Evolutionary conservation across 2,888 invertebrate species (phyloP), one percentile per base, ranked within the genome.

Genomic region (Tetramorium bicarinatum): DNA sequence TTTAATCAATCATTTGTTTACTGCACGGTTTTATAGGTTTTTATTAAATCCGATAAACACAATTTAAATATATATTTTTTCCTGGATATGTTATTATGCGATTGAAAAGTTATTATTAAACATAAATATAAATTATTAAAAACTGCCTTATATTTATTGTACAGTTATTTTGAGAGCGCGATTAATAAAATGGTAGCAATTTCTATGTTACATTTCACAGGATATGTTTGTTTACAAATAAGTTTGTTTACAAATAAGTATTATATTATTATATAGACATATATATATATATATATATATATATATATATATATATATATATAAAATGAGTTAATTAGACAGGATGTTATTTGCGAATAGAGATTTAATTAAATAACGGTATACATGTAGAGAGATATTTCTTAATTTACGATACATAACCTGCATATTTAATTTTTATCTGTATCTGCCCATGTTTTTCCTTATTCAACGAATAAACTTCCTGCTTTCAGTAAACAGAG

Each of bases 1-100:
- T 76, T 34, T 18, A 34, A 21, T 75, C 47, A 44, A 47, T 44
- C 15, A 64, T 29, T 75, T 66, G 21, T 75, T 54, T 64, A 86
- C 6, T 41, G 21, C 25, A 66, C 7, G 15, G n/a, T 49, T 7
- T 64, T 34, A 38, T 29, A 18, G 25, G 15, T 13, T 72, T 56
- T 38, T 41, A 7, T 54, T 41, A 72, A 72, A 54, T 38, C 3
- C 44, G 7, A 29, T 49, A 71, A 21, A 54, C 1, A 25, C 21
- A 21, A 71, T 54, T 21, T 71, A 21, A 38, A 71, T 15, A 18
- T 6, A 21, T n/a, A 21, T 69, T 6, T 21, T 52, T 52, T 47
- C 18, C 7, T 34, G n/a, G 4, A 15, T n/a, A 69, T 8, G n/a
- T 52, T 52, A 21, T 44, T 59, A 3, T 7, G 41, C 34, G 49